Evolutionary conservation across 1,140 invertebrate species (phyloP), one percentile per base, ranked within the genome.

Genomic region (Drosophila rhopaloa): DNA sequence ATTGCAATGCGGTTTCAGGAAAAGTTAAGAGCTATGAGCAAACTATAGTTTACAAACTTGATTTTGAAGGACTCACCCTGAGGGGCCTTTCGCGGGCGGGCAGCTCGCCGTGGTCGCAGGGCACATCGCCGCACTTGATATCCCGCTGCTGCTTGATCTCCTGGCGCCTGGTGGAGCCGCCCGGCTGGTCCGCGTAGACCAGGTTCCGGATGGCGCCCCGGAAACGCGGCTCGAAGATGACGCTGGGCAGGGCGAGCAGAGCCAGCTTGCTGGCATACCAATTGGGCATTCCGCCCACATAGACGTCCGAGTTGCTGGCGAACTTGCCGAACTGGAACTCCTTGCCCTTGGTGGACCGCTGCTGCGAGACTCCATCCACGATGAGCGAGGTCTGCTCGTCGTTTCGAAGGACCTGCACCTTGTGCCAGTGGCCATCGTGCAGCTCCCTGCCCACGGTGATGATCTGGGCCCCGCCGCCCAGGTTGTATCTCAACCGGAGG

Each of bases 221-320:
- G 92, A 98, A 98, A 62, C 97, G 94, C 0, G 97, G 97, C 93
- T 98, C 97, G 89, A 98, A 98, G 59, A 97, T 97, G 51, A 97
- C 97, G 77, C 96, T 97, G 1, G 97, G 97, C 46, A 98, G 88
- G 0, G 97, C 96, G 43, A 98, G 93, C 47, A 96, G 93, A 1
- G 96, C 96, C 70, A 98, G 93, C 92, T 97, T 97, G 76, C 95
- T 96, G 88, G 96, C 96, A 91, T 97, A 98, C 95, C 95, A 97
- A 60, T 95, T 94, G 14, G 98, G 98, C 94, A 98, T 96, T 8
- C 97, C 98, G 7, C 98, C 98, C 48, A 99, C 94, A 92, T 97
- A 98, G 27, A 98, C 96, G 92, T 97, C 97, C 5, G 97, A 98
- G 92, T 98, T 98, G 46, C 95, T 96, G 1, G 94, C 93, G 75